A percentile compares a stretch with the other conserved stretches of the same genome.
Conservation (phyloP, 2,888 invertebrate genomes). For the Drosophila borealis region DNA sequence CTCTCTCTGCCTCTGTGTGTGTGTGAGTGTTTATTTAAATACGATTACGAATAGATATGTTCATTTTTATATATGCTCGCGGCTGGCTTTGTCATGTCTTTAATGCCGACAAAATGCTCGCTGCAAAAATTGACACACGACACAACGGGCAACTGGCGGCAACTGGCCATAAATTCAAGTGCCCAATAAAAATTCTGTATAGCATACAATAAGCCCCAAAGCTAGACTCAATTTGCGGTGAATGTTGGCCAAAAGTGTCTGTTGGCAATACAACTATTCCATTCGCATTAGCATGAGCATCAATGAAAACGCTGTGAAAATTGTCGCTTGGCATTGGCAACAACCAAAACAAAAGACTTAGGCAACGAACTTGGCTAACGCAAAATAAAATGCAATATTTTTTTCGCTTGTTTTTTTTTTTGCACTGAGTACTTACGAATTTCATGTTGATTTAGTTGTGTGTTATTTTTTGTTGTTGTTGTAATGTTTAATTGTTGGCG, state of each 20-base stretch:
- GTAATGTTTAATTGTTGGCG: conserved; percentile 26
- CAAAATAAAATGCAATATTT: conserved; percentile 34
- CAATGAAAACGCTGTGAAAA: conserved; percentile 59
- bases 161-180: conserved; percentile 72
- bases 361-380: conserved; percentile 61
- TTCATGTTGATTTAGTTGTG: conserved; percentile 68
- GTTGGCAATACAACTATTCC: conserved; percentile 34
- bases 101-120: conserved; percentile 57
- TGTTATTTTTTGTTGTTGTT: conserved; percentile 26
- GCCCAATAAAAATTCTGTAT: conserved; percentile 76
- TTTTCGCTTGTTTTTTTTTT: conserved; percentile 12
- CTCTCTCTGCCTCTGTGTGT: not conserved
- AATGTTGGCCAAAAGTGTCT: conserved; percentile 14
- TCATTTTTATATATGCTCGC: conserved; percentile 32
- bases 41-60: conserved; percentile 26
- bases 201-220: conserved; percentile 36
- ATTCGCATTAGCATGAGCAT: conserved; percentile 32
- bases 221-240: conserved; percentile 52
- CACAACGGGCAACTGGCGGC: conserved; percentile 45
- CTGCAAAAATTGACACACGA: conserved; percentile 63
- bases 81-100: conserved; percentile 55
- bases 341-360: conserved; percentile 67
- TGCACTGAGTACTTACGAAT: conserved; percentile 67
- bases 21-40: conserved; percentile 21
- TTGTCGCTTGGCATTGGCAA: conserved; percentile 51